Base-by-base conservation (phyloP, 2,113 vertebrate species). In the Carollia perspicillata region DNA sequence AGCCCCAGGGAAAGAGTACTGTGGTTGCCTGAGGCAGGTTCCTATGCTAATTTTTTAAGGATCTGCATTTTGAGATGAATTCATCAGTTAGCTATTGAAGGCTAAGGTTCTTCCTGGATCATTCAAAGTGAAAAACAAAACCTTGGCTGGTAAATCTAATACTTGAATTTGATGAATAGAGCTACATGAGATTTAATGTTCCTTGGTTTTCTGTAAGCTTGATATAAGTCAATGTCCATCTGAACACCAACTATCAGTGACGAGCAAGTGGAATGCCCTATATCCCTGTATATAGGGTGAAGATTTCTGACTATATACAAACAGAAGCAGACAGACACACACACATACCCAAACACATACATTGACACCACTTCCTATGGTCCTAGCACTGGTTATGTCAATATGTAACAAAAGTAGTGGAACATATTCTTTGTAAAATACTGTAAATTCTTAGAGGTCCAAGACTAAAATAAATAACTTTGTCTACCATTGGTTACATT, bases 11-110 rank as follows among this genome's bases (percentile, higher is more conserved):
- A 93, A 96, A 91, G 83, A 84, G 10, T 35, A 55, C 40, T 84
- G 9, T 78, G 58, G 58, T 84, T 96, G 94, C 74, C 89, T 77
- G 35, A 94, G 53, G 65, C 63, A 94, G 71, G 65, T 72, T 65
- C 58, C 26, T 69, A 81, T 65, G 28, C 63, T 96, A 84, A 94
- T 96, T 87, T 95, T 75, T 90, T 58, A 68, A 94, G 53, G 79
- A 97, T 96, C 94, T 95, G 69, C 44, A 87, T 94, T 84, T 88
- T 20, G 91, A 44, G 30, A 6, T 60, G 1, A 40, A 84, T 60
- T 77, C 51, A 78, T 78, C 69, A 89, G 33, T 93, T 92, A 95
- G 33, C 10, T 63, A 37, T 90, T 92, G 58, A 42, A 96, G 35
- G 71, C 28, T 95, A 51, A 95, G 16, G 40, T 87, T 96, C 68